phyloP scores from a whole-genome alignment of 2,888 invertebrate genomes.

The Drosophila mimetica region DNA sequence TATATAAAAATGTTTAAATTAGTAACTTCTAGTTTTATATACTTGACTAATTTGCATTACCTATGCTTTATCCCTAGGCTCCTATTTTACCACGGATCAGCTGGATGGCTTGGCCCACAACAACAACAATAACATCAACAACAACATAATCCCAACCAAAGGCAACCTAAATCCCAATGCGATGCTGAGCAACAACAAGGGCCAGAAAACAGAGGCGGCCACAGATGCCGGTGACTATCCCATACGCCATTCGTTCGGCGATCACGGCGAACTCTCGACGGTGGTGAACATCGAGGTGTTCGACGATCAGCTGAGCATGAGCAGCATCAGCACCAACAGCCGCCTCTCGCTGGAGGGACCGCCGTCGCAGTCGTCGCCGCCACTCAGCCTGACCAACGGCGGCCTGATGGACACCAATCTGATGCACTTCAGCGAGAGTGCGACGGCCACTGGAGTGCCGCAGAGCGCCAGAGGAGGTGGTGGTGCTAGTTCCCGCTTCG shows the following conservation, averaged over 20 bases:
- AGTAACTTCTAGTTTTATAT: too few relatives aligned
- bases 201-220: background rate
- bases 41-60: background rate
- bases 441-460: background rate
- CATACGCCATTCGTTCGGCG: conserved; percentile 15
- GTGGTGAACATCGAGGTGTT: conserved; percentile 85
- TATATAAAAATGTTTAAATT: too few relatives aligned
- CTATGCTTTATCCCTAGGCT: conserved; percentile 9
- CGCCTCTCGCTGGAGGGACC: conserved; percentile 90
- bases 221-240: conserved; percentile 11
- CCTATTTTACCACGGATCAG: conserved; percentile 59
- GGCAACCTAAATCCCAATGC: conserved; percentile 22
- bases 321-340: conserved; percentile 93
- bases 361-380: conserved; percentile 87
- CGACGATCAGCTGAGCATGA: conserved; percentile 92
- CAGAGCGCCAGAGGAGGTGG: too few relatives aligned
- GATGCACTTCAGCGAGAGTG: conserved; percentile 88
- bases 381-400: conserved; percentile 89
- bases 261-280: conserved; percentile 84
- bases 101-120: conserved; percentile 57
- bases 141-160: conserved; percentile 48
- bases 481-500: background rate
- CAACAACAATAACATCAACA: conserved; percentile 63
- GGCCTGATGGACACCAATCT: conserved; percentile 85
- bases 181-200: conserved; percentile 3